These are phyloP conservation scores for Tenthredo livida DNA, from an alignment of 2,888 invertebrate species.

Conservation along the genomic window DNA sequence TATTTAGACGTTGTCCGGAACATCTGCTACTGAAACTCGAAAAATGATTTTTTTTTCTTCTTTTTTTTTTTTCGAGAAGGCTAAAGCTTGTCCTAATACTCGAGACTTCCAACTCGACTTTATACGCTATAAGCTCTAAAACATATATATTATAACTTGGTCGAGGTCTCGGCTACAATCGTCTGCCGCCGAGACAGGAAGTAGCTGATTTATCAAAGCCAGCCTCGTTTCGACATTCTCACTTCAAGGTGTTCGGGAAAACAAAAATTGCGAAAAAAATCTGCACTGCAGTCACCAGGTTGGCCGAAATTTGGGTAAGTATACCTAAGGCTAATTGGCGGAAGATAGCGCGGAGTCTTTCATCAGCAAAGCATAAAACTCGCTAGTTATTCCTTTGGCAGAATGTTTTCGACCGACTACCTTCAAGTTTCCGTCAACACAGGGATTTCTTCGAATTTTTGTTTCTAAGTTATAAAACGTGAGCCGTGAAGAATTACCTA, in stretches of 20 bases:
- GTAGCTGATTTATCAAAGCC: conserved; percentile 13
- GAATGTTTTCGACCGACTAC: background rate
- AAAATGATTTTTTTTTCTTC: conserved; percentile 28
- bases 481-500: conserved; percentile 24
- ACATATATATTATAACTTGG: background rate
- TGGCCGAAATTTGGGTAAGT: background rate
- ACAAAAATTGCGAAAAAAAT: background rate
- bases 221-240: background rate
- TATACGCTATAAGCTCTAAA: background rate
- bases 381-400: background rate
- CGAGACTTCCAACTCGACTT: background rate
- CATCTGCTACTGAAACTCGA: background rate
- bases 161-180: background rate
- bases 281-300: background rate
- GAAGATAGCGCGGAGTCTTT: background rate
- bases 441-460: background rate
- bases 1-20: conserved; percentile 12
- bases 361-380: background rate
- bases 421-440: background rate
- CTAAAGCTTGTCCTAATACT: background rate
- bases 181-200: background rate
- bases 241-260: background rate
- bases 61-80: background rate
- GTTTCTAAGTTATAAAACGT: background rate
- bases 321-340: background rate